phyloP scores from a whole-genome alignment of 2,888 invertebrate species.

The Dione juno region DNA sequence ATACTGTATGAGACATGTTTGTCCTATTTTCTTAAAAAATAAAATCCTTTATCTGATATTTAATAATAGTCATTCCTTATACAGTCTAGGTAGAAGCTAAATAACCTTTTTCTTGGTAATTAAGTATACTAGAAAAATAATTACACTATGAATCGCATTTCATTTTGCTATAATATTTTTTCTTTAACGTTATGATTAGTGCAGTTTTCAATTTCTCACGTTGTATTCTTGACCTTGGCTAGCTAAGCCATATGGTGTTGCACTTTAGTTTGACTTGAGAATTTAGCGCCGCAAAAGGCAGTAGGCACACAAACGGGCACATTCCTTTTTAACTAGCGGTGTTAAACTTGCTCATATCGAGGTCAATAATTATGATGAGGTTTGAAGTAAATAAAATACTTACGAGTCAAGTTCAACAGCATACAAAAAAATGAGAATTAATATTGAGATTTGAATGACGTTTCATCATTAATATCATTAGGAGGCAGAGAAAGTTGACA shows the following conservation, averaged over 20 bases:
- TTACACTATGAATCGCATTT: constrained; percentile 12
- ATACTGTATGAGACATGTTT: no score
- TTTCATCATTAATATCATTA: not conserved
- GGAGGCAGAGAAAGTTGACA: constrained; percentile 30
- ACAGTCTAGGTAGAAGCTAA: not conserved
- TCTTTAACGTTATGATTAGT: constrained; percentile 26
- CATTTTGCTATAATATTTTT: constrained; percentile 28
- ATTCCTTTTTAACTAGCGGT: constrained; percentile 36
- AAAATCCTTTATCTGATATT: no score
- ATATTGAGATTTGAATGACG: constrained; percentile 5
- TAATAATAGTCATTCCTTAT: not conserved
- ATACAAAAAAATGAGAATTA: constrained; percentile 22
- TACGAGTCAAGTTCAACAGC: constrained; percentile 34
- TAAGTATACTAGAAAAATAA: constrained; percentile 5
- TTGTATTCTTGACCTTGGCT: constrained; percentile 48
- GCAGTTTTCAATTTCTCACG: constrained; percentile 36
- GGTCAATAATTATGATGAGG: constrained; percentile 39
- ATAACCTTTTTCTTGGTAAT: not conserved
- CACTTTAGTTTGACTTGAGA: constrained; percentile 42
- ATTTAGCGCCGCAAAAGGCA: constrained; percentile 43
- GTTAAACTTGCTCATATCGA: constrained; percentile 42
- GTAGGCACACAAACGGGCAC: constrained; percentile 30
- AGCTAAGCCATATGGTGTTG: constrained; percentile 48
- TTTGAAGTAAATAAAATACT: constrained; percentile 20
- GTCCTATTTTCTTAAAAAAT: no score